Evolutionary conservation across 2,797 vertebrate species (phyloP).

Genomic region (Crypturellus tataupa): DNA sequence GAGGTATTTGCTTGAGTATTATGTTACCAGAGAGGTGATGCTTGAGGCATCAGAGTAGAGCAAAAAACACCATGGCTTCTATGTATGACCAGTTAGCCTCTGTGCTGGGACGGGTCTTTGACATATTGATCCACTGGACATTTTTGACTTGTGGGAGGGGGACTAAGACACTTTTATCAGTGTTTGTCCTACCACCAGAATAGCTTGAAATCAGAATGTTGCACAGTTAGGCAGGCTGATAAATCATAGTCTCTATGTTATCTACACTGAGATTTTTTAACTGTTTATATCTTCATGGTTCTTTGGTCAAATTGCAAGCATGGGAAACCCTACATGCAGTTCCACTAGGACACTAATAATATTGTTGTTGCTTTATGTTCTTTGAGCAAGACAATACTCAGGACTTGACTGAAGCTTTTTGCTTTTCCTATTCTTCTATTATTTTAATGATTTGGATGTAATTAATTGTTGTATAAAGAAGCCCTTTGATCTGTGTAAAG

Average conservation of each 20-base stretch:
- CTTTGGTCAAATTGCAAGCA: neutral
- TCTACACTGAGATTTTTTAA: neutral
- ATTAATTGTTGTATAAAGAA: neutral
- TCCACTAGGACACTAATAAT: neutral
- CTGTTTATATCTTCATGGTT: neutral
- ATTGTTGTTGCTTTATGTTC: neutral
- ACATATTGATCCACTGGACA: neutral
- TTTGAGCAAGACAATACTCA: neutral
- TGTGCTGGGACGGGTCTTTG: neutral
- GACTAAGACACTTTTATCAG: neutral
- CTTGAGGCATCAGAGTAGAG: neutral
- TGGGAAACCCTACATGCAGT: neutral
- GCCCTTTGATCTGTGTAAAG: neutral
- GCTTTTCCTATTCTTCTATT: neutral
- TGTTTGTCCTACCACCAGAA: neutral
- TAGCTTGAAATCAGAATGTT: neutral
- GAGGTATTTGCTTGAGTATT: neutral
- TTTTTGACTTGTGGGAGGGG: neutral
- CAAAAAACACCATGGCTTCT: neutral
- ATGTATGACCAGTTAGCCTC: rapidly evolving
- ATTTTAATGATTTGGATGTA: neutral
- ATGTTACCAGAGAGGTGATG: neutral
- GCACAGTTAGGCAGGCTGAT: neutral
- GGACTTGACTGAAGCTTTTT: neutral
- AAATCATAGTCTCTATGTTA: neutral